Evolutionary conservation across 1,140 invertebrate species (phyloP).

Genomic region (Heliothis virescens): DNA sequence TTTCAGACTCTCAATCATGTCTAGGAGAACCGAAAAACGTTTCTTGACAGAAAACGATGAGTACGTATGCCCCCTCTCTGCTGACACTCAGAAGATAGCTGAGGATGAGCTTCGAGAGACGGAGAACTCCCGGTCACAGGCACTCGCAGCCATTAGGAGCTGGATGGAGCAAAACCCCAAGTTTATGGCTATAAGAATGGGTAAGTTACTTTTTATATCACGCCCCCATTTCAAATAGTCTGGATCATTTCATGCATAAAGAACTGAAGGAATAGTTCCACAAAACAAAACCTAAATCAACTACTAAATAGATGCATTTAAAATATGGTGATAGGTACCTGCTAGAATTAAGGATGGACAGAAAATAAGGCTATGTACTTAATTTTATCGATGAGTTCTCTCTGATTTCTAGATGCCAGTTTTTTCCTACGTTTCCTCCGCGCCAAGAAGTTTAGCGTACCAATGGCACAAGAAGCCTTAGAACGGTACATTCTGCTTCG

Average conservation of each 20-base stretch:
- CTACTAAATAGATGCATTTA: no score
- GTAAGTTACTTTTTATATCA: constrained; percentile 73
- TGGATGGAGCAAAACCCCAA: constrained; percentile 91
- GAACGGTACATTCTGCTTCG: constrained; percentile 94
- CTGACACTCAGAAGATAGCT: constrained; percentile 88
- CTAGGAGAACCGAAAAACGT: constrained; percentile 73
- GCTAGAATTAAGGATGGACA: neutral
- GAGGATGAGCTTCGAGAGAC: constrained; percentile 90
- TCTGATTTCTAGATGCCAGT: constrained; percentile 87
- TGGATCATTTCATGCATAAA: no score
- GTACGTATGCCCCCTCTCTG: constrained; percentile 87
- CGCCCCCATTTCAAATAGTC: no score
- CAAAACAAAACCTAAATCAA: no score
- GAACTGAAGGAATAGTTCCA: no score
- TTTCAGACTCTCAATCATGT: constrained; percentile 65
- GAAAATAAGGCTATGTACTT: neutral
- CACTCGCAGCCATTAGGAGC: constrained; percentile 89
- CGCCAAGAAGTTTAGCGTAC: constrained; percentile 93
- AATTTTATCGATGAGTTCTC: no score
- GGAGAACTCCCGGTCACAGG: constrained; percentile 88
- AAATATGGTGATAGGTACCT: neutral
- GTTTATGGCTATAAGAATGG: constrained; percentile 90
- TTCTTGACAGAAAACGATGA: constrained; percentile 87
- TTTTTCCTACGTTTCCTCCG: constrained; percentile 94
- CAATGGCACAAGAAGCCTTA: constrained; percentile 92